Percentiles rank a stretch among this genome's conserved stretches.
Conservation (phyloP, 2,797 vertebrate genomes). For the Myotis myotis region DNA sequence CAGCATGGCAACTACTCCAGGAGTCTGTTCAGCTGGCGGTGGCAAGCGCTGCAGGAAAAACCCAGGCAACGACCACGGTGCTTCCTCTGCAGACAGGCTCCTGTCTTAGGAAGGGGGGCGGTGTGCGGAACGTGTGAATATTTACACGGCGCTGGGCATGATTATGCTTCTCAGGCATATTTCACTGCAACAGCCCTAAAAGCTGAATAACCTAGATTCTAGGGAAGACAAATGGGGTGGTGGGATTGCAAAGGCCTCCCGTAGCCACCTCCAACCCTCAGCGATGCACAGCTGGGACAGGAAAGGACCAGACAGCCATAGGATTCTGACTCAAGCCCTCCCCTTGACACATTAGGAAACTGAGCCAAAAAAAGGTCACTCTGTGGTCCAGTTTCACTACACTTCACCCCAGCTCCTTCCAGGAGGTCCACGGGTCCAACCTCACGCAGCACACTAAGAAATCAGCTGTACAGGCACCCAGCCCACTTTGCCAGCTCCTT, state of each 20-base stretch:
- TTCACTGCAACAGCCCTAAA: background rate
- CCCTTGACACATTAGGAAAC: background rate
- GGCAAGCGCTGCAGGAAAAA: slow-evolving; percentile 31
- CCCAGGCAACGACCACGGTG: background rate
- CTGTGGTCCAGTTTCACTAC: background rate
- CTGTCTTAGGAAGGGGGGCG: background rate
- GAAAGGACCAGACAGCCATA: background rate
- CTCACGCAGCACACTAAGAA: background rate
- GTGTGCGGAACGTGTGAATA: background rate
- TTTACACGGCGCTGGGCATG: background rate
- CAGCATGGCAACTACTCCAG: background rate
- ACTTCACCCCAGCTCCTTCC: background rate
- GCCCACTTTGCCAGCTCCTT: background rate
- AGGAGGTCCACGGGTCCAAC: background rate
- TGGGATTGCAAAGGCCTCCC: background rate
- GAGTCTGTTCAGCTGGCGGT: slow-evolving; percentile 14
- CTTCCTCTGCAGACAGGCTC: slow-evolving; percentile 38
- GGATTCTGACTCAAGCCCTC: background rate
- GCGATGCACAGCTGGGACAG: background rate
- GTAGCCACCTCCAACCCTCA: background rate
- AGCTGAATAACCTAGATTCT: background rate
- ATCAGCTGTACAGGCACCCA: background rate
- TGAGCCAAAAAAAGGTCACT: background rate
- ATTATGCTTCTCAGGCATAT: slow-evolving; percentile 15
- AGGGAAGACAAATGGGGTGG: background rate